Percentiles rank a stretch among this genome's conserved stretches.
phyloP scores from a whole-genome alignment of 2,797 vertebrate genomes.

The Botia almorhae region DNA sequence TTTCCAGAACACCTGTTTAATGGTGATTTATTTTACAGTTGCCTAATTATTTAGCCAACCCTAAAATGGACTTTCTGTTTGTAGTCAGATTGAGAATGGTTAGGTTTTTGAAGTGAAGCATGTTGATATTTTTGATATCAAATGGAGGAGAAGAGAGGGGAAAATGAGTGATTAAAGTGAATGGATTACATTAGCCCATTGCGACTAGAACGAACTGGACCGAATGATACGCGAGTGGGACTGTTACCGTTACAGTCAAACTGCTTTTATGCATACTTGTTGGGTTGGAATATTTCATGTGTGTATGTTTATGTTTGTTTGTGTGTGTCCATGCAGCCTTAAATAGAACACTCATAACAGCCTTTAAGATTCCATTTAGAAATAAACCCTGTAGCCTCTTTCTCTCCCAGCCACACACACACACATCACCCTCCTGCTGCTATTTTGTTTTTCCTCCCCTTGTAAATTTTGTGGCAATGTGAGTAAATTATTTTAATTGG shows the following conservation, averaged over 20 bases:
- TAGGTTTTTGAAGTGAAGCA: conserved; percentile 19
- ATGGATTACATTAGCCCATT: conserved; percentile 72
- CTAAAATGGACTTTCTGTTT: conserved; percentile 25
- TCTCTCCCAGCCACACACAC: conserved; percentile 46
- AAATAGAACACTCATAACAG: conserved; percentile 80
- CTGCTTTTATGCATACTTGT: conserved; percentile 52
- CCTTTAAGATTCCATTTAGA: conserved; percentile 69
- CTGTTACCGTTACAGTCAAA: conserved; percentile 37
- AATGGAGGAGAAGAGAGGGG: conserved; percentile 26
- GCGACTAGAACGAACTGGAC: conserved; percentile 37
- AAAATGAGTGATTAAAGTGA: conserved; percentile 41
- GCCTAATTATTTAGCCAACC: conserved; percentile 42
- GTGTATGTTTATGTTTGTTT: conserved; percentile 44
- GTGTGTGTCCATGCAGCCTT: conserved; percentile 61
- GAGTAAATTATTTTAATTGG: conserved; percentile 81
- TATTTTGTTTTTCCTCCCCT: conserved; percentile 45
- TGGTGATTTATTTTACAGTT: conserved; percentile 44
- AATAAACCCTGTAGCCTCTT: conserved; percentile 64
- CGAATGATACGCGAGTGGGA: conserved; percentile 18
- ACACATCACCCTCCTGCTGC: conserved; percentile 10
- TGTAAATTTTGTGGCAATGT: conserved; percentile 76
- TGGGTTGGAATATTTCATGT: conserved; percentile 7
- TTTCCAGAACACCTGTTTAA: background rate
- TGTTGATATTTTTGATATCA: conserved; percentile 42
- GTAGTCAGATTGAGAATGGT: background rate